Evolutionary conservation across 1,140 invertebrate species (phyloP).

Genomic region (Psix sp.): DNA sequence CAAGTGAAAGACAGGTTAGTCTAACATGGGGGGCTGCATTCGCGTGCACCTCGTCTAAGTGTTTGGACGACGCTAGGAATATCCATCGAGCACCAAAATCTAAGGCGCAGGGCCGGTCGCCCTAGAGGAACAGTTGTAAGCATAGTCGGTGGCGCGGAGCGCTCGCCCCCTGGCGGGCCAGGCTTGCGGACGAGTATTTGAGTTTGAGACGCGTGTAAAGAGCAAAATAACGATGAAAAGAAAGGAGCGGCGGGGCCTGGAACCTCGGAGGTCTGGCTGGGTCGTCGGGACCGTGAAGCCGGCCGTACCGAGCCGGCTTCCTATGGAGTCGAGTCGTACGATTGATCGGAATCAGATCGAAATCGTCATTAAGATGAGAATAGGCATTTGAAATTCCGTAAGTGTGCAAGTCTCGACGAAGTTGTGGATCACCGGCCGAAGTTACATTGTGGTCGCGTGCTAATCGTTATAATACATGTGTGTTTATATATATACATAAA

Average conservation of each 20-base stretch:
- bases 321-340: too few species aligned
- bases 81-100: conserved; percentile 60
- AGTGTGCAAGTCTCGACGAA: conserved; percentile 36
- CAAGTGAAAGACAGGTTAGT: background rate
- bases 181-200: conserved; percentile 2
- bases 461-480: conserved; percentile 19
- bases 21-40: conserved; percentile 40
- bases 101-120: conserved; percentile 54
- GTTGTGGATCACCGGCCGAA: conserved; percentile 31
- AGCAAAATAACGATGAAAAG: too few species aligned
- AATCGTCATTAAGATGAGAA: conserved; percentile 12
- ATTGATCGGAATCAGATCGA: too few species aligned
- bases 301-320: too few species aligned
- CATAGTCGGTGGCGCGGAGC: conserved; percentile 12
- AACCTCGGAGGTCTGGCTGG: too few species aligned
- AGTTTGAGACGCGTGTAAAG: too few species aligned
- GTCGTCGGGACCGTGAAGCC: too few species aligned
- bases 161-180: conserved; percentile 7
- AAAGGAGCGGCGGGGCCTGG: too few species aligned
- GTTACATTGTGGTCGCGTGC: conserved; percentile 8
- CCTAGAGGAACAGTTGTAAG: conserved; percentile 55
- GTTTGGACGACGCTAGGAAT: conserved; percentile 55
- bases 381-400: conserved; percentile 24
- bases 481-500: background rate
- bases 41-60: conserved; percentile 49